Conservation (phyloP, 2,797 vertebrate species). For the Coracias cyanogaster region DNA sequence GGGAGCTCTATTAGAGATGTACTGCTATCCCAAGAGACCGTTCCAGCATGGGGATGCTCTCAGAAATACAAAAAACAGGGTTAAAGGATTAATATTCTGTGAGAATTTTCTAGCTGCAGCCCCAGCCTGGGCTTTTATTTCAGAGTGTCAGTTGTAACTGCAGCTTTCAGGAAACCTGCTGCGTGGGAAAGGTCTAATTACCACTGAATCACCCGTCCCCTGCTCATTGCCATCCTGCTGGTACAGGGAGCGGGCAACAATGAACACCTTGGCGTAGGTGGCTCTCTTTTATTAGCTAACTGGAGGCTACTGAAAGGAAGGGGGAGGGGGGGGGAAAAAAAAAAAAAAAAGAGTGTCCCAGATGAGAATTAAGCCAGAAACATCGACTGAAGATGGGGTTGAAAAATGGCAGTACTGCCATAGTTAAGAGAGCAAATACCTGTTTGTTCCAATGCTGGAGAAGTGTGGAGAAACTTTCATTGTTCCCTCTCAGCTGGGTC, state of each 20-base stretch:
- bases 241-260: background rate
- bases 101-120: background rate
- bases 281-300: constrained; percentile 17
- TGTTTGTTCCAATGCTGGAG: background rate
- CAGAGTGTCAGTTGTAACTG: background rate
- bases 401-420: background rate
- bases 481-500: constrained; percentile 24
- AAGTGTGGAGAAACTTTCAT: background rate
- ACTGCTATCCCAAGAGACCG: background rate
- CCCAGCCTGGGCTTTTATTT: constrained; percentile 7
- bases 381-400: background rate
- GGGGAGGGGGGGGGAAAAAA: too few species aligned
- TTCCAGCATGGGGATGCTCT: background rate
- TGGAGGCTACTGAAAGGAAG: background rate
- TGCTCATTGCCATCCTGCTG: fast-evolving
- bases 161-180: background rate
- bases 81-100: background rate
- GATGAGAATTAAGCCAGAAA: constrained; percentile 11
- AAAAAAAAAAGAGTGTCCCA: background rate
- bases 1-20: background rate
- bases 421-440: background rate
- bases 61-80: background rate
- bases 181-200: constrained; percentile 35
- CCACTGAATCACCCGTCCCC: background rate
- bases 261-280: constrained; percentile 3